phyloP scores from a whole-genome alignment of 37 sponge, comb jelly and placozoan genomes.

The Eunapius fragilis region DNA sequence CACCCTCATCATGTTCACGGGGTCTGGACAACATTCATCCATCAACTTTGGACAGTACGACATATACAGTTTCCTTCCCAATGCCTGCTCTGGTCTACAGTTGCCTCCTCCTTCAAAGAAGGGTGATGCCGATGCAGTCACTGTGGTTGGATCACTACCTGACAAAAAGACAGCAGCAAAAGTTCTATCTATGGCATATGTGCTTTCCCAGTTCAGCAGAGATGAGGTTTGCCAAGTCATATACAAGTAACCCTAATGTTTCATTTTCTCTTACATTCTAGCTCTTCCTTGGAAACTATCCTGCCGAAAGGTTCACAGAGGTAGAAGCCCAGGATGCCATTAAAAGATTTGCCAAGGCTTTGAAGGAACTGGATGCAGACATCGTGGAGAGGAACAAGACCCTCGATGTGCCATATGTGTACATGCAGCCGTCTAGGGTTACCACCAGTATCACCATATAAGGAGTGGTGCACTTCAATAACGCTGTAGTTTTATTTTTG shows the following conservation, averaged over 20 bases:
- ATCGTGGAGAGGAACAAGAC: conserved; percentile 42
- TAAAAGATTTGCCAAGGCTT: neutral
- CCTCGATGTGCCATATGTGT: conserved; percentile 61
- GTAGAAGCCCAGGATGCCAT: neutral
- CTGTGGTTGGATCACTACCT: conserved; percentile 53
- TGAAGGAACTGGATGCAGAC: conserved; percentile 13
- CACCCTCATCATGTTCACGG: conserved; percentile 78
- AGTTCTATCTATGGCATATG: neutral
- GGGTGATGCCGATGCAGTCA: conserved; percentile 26
- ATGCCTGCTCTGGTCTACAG: conserved; percentile 59
- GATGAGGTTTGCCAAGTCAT: conserved; percentile 27
- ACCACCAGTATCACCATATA: conserved; percentile 53
- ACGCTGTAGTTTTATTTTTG: no score
- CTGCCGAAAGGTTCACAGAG: neutral
- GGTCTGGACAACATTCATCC: conserved; percentile 56
- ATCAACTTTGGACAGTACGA: conserved; percentile 84
- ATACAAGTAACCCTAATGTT: neutral
- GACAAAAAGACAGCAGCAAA: conserved; percentile 3
- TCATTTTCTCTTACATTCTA: neutral
- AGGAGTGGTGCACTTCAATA: neutral
- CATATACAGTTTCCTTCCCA: conserved; percentile 66
- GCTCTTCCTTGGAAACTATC: neutral
- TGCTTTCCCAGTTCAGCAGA: conserved; percentile 29
- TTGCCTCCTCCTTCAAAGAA: conserved; percentile 59
- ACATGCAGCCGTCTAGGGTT: conserved; percentile 35